Base-by-base conservation (phyloP, 2,888 invertebrate genomes). In the Scaptomyza cyrtandrae region DNA sequence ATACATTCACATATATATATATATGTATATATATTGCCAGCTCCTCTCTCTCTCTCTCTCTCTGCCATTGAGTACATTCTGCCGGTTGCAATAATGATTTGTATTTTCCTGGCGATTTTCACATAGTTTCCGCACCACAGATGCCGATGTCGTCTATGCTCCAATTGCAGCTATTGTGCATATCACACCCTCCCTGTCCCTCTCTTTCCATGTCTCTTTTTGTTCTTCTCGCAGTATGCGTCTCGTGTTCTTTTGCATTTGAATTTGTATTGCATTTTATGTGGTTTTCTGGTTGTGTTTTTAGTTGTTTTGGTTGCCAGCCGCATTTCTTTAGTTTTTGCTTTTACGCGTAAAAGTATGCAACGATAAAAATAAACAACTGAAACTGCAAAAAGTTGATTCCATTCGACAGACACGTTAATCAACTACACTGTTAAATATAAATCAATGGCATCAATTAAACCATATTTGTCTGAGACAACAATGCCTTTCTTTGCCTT, bases 311-410 rank as follows among this genome's bases (percentile, higher is more conserved):
- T 37, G 52, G 3, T 14, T 27, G 7, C 5, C 27, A 11, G 31
- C 6, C 33, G 16, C 24, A 33, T 37, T 45, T 50, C 31, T 63
- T 45, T 37, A 1, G 24, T 13, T 33, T 41, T 16, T 39, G 33
- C 29, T 60, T 46, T 16, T 11, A 0, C 9, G 54, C 64, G 11
- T 29, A 48, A 65, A 65, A 65, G 61, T 65, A 65, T 65, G 64
- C 64, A 48, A 54, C 13, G 41, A 35, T 14, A 41, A 11, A 63
- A 59, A 58, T 29, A 14, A 31, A 60, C 14, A 39, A 14, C 39
- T 3, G 19, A 13, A 29, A 29, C 29, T 10, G 33, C 9, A 24
- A 4, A 6, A 37, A 29, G 48, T 27, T 13, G 1, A 14, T 27
- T 27, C 24, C 19, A 24, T n/a, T 35, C 24, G 44, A 45, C 7